These are phyloP conservation scores for Sphyrna mokarran DNA, from an alignment of 2,113 vertebrate genomes.

Conservation along the genomic window DNA sequence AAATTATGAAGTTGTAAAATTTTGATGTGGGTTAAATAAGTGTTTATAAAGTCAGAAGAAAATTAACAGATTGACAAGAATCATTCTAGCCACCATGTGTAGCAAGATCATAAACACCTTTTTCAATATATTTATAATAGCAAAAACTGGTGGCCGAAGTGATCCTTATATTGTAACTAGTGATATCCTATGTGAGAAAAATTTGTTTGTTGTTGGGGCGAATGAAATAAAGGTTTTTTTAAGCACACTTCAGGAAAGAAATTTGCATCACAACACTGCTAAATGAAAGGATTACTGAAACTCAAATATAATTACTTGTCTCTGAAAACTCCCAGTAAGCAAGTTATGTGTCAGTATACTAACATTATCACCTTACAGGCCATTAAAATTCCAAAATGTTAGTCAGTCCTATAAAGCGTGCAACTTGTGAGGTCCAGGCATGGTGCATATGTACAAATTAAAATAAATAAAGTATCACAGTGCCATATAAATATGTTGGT, in stretches of 20 bases:
- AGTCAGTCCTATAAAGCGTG: neutral
- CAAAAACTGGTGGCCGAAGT: neutral
- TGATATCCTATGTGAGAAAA: neutral
- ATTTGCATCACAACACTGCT: neutral
- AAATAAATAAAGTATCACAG: constrained; percentile 17
- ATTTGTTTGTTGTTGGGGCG: neutral
- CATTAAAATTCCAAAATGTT: neutral
- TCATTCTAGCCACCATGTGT: neutral
- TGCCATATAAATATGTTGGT: neutral
- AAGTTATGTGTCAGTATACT: neutral
- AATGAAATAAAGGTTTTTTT: neutral
- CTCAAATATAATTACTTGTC: neutral
- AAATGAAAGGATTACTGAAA: neutral
- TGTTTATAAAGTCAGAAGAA: neutral
- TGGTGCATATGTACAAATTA: neutral
- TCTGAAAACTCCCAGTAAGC: neutral
- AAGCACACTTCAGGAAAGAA: neutral
- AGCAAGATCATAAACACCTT: neutral
- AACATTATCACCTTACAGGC: neutral
- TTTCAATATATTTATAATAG: neutral
- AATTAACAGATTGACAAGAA: neutral
- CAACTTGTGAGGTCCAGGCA: constrained; percentile 6
- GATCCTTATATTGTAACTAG: neutral
- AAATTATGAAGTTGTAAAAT: neutral
- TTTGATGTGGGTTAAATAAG: neutral